Evolutionary conservation across 2,888 invertebrate species (phyloP).

Genomic region (Tenthredo livida): DNA sequence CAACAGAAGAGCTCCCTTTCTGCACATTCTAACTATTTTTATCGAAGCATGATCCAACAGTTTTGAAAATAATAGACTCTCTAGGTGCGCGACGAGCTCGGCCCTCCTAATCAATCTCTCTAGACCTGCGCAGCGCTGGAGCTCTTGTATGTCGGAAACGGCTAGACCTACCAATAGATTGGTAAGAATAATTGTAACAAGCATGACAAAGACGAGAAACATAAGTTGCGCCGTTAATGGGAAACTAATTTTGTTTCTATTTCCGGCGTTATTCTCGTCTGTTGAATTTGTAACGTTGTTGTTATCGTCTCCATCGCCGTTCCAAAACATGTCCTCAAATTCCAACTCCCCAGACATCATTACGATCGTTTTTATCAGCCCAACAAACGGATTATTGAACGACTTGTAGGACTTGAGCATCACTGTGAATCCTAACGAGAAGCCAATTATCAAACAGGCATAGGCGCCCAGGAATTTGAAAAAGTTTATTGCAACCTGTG

Average conservation of each 20-base stretch:
- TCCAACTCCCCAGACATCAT: slow-evolving; percentile 95
- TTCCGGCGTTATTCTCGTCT: slow-evolving; percentile 65
- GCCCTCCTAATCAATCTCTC: slow-evolving; percentile 91
- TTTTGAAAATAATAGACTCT: slow-evolving; percentile 90
- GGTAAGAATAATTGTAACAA: slow-evolving; percentile 90
- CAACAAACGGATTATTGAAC: slow-evolving; percentile 83
- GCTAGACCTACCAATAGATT: slow-evolving; percentile 92
- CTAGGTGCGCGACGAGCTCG: slow-evolving; percentile 89
- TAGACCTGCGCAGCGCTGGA: slow-evolving; percentile 89
- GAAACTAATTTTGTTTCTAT: slow-evolving; percentile 80
- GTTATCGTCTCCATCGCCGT: slow-evolving; percentile 61
- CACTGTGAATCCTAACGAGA: slow-evolving; percentile 90
- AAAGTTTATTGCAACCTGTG: slow-evolving; percentile 89
- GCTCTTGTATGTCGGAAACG: slow-evolving; percentile 91
- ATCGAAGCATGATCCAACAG: slow-evolving; percentile 85
- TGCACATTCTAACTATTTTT: slow-evolving; percentile 83
- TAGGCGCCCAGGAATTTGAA: slow-evolving; percentile 90
- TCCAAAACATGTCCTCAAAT: slow-evolving; percentile 86
- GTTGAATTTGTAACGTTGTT: slow-evolving; percentile 48
- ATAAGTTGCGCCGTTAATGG: slow-evolving; percentile 88
- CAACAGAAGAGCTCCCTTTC: slow-evolving; percentile 87
- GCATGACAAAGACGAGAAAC: slow-evolving; percentile 87
- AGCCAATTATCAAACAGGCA: slow-evolving; percentile 89
- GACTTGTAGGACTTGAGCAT: slow-evolving; percentile 88
- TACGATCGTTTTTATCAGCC: slow-evolving; percentile 88